Evolutionary conservation across 2,113 vertebrate genomes (phyloP).

Genomic region (Paramormyrops kingsleyae): DNA sequence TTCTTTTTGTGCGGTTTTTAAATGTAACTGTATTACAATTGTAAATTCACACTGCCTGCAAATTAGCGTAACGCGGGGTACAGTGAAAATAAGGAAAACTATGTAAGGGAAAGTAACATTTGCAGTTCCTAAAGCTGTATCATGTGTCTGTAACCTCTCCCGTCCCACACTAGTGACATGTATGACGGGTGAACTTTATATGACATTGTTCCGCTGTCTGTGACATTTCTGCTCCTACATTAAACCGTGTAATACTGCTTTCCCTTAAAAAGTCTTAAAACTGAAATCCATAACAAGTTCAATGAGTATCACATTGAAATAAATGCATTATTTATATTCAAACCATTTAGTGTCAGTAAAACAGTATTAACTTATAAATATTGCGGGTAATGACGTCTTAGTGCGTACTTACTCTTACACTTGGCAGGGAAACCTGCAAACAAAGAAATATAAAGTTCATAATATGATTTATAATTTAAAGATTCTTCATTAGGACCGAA

Average conservation of each 20-base stretch:
- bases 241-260: background rate
- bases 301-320: background rate
- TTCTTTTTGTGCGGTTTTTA: background rate
- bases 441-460: background rate
- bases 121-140: background rate
- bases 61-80: background rate
- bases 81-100: background rate
- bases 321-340: background rate
- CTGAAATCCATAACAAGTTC: background rate
- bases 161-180: background rate
- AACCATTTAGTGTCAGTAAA: background rate
- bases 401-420: background rate
- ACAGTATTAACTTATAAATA: background rate
- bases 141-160: background rate
- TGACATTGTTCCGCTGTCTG: background rate
- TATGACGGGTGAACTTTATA: background rate
- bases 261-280: background rate
- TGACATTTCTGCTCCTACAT: background rate
- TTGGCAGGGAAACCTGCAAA: background rate
- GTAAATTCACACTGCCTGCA: background rate
- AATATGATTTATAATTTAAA: background rate
- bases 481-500: background rate
- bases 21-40: background rate
- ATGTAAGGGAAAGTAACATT: background rate
- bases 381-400: background rate